phyloP scores from a whole-genome alignment of 2,113 vertebrate genomes.

The Eulemur rufifrons region DNA sequence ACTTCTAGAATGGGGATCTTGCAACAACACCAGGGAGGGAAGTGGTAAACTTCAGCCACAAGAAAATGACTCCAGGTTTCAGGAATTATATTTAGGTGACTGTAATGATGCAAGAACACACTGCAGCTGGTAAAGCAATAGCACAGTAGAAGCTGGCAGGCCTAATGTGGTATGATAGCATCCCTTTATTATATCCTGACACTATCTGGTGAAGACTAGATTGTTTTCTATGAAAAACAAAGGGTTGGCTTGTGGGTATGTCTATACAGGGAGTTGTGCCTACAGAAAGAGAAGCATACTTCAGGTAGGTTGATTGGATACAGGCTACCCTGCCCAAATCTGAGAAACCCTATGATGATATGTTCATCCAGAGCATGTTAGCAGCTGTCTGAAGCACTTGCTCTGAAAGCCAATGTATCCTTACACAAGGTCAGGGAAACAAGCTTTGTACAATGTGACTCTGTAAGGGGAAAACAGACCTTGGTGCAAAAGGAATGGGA shows the following conservation, averaged over 20 bases:
- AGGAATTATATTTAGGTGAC: neutral
- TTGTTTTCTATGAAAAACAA: neutral
- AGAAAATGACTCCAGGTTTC: neutral
- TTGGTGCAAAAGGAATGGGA: neutral
- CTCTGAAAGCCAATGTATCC: neutral
- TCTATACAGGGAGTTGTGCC: neutral
- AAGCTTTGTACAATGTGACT: neutral
- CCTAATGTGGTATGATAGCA: neutral
- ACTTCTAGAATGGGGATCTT: neutral
- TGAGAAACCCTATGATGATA: neutral
- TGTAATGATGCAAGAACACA: neutral
- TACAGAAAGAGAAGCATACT: neutral
- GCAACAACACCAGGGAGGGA: neutral
- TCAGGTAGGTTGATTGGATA: neutral
- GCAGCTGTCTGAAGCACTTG: neutral
- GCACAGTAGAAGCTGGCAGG: no score
- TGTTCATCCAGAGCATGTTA: neutral
- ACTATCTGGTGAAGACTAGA: neutral
- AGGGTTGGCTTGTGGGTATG: neutral
- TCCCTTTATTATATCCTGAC: neutral
- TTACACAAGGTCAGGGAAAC: neutral
- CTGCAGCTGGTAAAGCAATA: no score
- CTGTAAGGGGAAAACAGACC: neutral
- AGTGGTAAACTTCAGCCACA: neutral
- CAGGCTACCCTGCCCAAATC: neutral